phyloP scores from a whole-genome alignment of 2,888 invertebrate species.

The Osmoderma eremita region DNA sequence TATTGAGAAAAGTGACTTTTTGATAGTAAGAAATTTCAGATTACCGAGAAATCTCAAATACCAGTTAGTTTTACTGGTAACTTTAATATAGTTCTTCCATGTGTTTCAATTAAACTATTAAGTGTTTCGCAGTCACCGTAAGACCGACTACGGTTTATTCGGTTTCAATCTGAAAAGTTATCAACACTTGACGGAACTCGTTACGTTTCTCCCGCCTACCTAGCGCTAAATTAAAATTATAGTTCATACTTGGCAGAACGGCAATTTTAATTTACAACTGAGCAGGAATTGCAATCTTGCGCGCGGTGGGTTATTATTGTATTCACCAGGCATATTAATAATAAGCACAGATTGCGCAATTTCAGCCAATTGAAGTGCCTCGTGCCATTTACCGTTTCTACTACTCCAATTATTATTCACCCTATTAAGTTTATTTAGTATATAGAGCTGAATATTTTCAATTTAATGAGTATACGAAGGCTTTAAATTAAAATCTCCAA shows the following conservation, averaged over 20 bases:
- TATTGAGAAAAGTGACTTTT: no score
- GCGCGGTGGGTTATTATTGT: neutral
- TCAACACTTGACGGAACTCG: neutral
- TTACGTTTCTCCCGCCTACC: neutral
- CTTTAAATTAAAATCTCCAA: neutral
- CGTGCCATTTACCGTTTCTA: neutral
- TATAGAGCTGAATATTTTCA: neutral
- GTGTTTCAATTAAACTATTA: no score
- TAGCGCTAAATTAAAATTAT: slow-evolving; percentile 13
- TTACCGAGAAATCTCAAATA: no score
- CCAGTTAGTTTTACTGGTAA: no score
- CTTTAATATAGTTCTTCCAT: no score
- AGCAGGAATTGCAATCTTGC: slow-evolving; percentile 1
- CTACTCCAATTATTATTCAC: neutral
- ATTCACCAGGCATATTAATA: slow-evolving; percentile 4
- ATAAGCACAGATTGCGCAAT: slow-evolving; percentile 4
- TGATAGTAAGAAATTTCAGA: no score
- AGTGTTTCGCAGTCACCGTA: no score
- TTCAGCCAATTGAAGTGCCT: slow-evolving; percentile 4
- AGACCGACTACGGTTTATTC: no score
- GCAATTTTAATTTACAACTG: slow-evolving; percentile 3
- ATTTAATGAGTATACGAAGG: neutral
- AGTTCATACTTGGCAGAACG: slow-evolving; percentile 6
- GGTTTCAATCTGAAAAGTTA: neutral
- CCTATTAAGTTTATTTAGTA: neutral